Evolutionary conservation across 2,113 vertebrate species (phyloP), one percentile per base, ranked within the genome.

Genomic region (Mesitornis unicolor): DNA sequence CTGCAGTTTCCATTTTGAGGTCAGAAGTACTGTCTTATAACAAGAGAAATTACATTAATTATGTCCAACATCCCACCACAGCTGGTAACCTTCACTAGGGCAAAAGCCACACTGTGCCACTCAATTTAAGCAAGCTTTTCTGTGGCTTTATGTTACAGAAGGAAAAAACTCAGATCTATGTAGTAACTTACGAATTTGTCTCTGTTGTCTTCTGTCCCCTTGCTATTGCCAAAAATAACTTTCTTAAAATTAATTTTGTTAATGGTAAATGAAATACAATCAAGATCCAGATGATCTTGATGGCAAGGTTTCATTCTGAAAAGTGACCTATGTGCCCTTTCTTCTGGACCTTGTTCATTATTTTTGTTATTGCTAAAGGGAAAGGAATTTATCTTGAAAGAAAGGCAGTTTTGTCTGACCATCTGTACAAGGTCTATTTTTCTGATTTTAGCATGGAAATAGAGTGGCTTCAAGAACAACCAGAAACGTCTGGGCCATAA

Each of bases 361-460:
- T 10, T 71, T 76, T 13, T 68, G 31, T 36, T 47, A 36, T 22
- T 65, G 10, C 8, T 36, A 69, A 31, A 84, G 7, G 13, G 10
- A 89, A 90, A 92, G 8, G 5, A 92, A 65, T 68, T 88, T 13
- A 73, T 84, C 40, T 63, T 35, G 31, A 75, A 93, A 85, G 79
- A 92, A 70, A 78, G 28, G 36, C 3, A 25, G 28, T 78, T 89
- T 51, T 61, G 15, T 67, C 67, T 78, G 56, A 53, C 28, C 19
- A 57, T 61, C 48, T 69, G 40, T 61, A 69, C 8, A 16, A 20
- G 3, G 9, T 22, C 2, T 36, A 5, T 79, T 71, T 77, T 59
- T 59, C 70, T 71, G 26, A 93, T 87, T 92, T 89, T 84, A 77
- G 40, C 14, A 60, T 13, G 19, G 29, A 85, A 51, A 9, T 26